A percentile compares a stretch with the other conserved stretches of the same genome.
These are phyloP conservation scores for Panthera uncia DNA, from an alignment of 2,113 vertebrate species.

Conservation along the genomic window DNA sequence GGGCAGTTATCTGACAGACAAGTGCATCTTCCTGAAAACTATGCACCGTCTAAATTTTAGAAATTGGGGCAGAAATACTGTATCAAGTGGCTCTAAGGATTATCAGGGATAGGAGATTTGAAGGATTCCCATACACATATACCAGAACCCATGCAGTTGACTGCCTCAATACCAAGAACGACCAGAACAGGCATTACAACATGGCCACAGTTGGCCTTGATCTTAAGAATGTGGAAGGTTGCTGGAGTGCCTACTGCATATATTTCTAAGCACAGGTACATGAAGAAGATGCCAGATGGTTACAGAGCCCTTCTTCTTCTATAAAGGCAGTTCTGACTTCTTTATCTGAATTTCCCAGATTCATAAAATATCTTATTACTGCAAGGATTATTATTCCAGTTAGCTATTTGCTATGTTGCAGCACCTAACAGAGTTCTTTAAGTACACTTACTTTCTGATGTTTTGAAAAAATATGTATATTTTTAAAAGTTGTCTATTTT, in stretches of 20 bases:
- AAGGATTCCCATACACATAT: conserved; percentile 84
- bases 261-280: conserved; percentile 84
- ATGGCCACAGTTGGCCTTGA: conserved; percentile 87
- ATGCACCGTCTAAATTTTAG: conserved; percentile 85
- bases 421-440: background rate
- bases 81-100: conserved; percentile 77
- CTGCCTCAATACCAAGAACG: conserved; percentile 85
- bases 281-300: conserved; percentile 94
- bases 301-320: conserved; percentile 89
- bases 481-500: conserved; percentile 32
- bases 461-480: conserved; percentile 5
- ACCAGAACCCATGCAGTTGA: conserved; percentile 86
- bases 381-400: background rate
- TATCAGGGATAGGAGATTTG: conserved; percentile 85
- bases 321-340: background rate
- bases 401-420: background rate
- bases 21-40: conserved; percentile 93
- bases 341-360: background rate
- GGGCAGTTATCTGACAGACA: conserved; percentile 93
- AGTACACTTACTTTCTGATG: background rate
- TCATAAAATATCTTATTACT: background rate
- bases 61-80: background rate
- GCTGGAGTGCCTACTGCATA: conserved; percentile 80
- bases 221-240: conserved; percentile 88
- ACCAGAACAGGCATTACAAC: conserved; percentile 90